These are phyloP conservation scores for Lepeophtheirus nordmannii DNA, from an alignment of 2,888 invertebrate genomes.

Conservation along the genomic window DNA sequence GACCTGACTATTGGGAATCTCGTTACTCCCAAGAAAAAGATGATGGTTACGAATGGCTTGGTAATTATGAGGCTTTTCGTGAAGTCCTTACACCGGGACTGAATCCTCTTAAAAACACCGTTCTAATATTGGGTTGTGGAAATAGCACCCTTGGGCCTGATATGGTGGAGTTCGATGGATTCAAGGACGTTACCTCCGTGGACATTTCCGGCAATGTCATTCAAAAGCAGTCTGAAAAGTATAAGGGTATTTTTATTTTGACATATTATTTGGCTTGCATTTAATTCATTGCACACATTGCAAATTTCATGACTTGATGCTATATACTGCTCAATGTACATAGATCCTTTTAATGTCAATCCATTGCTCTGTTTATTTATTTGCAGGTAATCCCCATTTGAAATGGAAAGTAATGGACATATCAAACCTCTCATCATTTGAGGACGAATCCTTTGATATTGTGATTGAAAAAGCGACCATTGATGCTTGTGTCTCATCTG, in stretches of 20 bases:
- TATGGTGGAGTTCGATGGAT: conserved; percentile 7
- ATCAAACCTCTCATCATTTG: background rate
- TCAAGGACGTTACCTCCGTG: background rate
- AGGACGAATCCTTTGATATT: conserved; percentile 8
- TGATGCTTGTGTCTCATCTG: conserved; percentile 6
- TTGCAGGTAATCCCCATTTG: background rate
- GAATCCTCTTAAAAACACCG: background rate
- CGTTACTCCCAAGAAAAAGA: conserved; percentile 5
- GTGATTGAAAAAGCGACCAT: conserved; percentile 22
- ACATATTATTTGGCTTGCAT: too few species aligned
- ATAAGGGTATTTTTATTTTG: background rate
- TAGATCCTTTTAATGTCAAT: too few species aligned
- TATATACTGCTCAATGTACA: too few species aligned
- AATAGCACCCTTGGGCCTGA: conserved; percentile 4
- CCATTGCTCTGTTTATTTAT: too few species aligned
- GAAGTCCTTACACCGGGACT: conserved; percentile 3
- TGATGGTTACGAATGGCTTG: conserved; percentile 16
- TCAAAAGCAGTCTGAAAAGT: background rate
- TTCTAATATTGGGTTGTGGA: conserved; percentile 20
- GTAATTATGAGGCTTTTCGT: conserved; percentile 12
- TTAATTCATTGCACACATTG: too few species aligned
- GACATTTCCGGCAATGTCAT: conserved; percentile 9
- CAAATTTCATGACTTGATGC: too few species aligned
- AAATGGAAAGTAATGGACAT: conserved; percentile 4
- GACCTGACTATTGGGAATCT: background rate